These are phyloP conservation scores for Dasyornis broadbenti DNA, from an alignment of 2,113 vertebrate genomes.

Conservation along the genomic window DNA sequence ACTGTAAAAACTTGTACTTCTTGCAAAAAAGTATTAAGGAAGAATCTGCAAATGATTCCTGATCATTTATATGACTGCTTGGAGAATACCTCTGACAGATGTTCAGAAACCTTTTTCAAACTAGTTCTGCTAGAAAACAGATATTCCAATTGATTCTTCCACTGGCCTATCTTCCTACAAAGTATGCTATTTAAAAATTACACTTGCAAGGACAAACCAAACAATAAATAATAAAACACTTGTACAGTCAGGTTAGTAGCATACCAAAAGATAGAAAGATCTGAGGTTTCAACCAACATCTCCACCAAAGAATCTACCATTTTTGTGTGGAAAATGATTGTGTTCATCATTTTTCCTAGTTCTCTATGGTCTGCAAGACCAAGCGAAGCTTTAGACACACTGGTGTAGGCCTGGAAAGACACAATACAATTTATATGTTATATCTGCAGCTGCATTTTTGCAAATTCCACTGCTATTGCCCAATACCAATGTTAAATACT, in stretches of 20 bases:
- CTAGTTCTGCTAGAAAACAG: background rate
- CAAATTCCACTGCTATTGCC: background rate
- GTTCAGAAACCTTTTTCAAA: background rate
- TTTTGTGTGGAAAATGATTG: slow-evolving; percentile 98
- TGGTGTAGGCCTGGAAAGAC: slow-evolving; percentile 88
- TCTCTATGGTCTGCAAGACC: slow-evolving; percentile 93
- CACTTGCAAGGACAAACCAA: background rate
- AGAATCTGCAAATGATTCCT: background rate
- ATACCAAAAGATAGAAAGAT: slow-evolving; percentile 98
- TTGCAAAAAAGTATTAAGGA: background rate
- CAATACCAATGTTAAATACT: background rate
- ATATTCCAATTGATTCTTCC: background rate
- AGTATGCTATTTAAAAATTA: background rate
- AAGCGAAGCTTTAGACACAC: slow-evolving; percentile 95
- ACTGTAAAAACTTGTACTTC: background rate
- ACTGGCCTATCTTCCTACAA: background rate
- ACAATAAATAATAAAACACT: background rate
- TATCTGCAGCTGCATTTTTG: background rate
- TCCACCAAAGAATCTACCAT: slow-evolving; percentile 99
- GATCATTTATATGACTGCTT: background rate
- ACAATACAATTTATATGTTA: background rate
- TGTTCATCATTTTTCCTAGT: slow-evolving; percentile 99
- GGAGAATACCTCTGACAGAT: background rate
- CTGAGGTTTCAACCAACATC: slow-evolving; percentile 98
- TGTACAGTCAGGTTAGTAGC: slow-evolving; percentile 4